Percentiles rank a stretch among this genome's conserved stretches.
These are phyloP conservation scores for Galerucella pusilla DNA, from an alignment of 2,888 invertebrate genomes.

Conservation along the genomic window DNA sequence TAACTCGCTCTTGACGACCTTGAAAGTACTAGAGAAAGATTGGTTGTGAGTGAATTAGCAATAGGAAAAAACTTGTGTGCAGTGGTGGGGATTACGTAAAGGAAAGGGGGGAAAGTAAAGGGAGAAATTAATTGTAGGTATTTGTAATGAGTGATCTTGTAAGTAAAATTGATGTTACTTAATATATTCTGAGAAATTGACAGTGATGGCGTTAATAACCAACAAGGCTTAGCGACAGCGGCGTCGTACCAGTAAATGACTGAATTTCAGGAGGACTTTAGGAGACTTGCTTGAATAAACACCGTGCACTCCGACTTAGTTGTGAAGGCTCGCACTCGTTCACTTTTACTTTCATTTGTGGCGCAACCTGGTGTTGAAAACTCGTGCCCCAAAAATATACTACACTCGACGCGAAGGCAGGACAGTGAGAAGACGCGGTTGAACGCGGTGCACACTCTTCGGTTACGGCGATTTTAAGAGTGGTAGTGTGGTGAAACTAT, in stretches of 20 bases:
- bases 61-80: constrained; percentile 62
- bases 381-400: constrained; percentile 65
- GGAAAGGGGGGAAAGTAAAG: constrained; percentile 66
- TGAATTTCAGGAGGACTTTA: constrained; percentile 53
- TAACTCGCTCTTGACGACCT: constrained; percentile 61
- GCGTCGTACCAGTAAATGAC: constrained; percentile 22
- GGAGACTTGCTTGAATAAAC: constrained; percentile 53
- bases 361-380: constrained; percentile 64
- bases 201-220: constrained; percentile 9
- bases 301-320: constrained; percentile 49
- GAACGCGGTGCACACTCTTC: constrained; percentile 42
- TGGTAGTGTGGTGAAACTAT: constrained; percentile 59
- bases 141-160: constrained; percentile 63
- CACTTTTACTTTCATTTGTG: constrained; percentile 68
- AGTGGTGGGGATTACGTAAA: constrained; percentile 58
- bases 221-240: background rate
- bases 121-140: constrained; percentile 63
- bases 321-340: constrained; percentile 60
- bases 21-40: constrained; percentile 58
- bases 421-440: constrained; percentile 44
- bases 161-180: constrained; percentile 57
- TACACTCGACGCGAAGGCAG: constrained; percentile 60
- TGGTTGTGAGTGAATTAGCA: constrained; percentile 60
- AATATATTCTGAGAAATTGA: constrained; percentile 55
- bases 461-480: constrained; percentile 50